Percentiles rank a stretch among this genome's conserved stretches.
Evolutionary conservation across 1,140 invertebrate species (phyloP).

Genomic region (Scaptomyza graminum): DNA sequence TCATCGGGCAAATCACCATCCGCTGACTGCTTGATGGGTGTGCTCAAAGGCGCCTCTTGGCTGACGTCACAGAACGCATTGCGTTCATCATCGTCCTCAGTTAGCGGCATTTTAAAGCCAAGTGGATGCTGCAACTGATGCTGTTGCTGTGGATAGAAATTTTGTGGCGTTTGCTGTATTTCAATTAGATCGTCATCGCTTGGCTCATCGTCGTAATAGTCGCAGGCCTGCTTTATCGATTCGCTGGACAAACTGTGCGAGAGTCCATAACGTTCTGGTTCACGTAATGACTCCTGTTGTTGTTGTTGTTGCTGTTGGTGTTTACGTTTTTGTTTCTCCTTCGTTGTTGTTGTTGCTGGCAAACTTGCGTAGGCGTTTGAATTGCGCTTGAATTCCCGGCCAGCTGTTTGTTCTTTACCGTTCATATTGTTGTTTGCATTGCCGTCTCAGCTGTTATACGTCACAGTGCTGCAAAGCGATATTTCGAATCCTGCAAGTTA

Average conservation of each 20-base stretch:
- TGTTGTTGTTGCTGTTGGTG: constrained; percentile 33
- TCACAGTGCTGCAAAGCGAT: constrained; percentile 36
- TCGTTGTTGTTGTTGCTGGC: constrained; percentile 46
- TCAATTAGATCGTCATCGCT: constrained; percentile 77
- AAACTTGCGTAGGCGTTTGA: constrained; percentile 72
- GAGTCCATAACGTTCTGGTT: constrained; percentile 67
- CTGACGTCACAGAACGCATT: constrained; percentile 61
- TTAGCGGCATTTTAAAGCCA: constrained; percentile 47
- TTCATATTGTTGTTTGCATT: constrained; percentile 73
- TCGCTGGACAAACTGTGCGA: constrained; percentile 77
- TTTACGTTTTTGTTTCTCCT: constrained; percentile 25
- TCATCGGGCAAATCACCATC: constrained; percentile 51
- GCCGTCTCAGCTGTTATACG: constrained; percentile 41
- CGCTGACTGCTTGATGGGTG: constrained; percentile 56
- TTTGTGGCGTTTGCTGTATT: constrained; percentile 67
- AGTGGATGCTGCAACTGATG: constrained; percentile 43
- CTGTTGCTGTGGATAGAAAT: constrained; percentile 45
- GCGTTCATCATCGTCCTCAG: constrained; percentile 39
- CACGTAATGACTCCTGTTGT: constrained; percentile 27
- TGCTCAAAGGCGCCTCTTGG: constrained; percentile 59
- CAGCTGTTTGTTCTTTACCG: constrained; percentile 60
- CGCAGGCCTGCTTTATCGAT: constrained; percentile 70
- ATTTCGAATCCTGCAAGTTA: constrained; percentile 17
- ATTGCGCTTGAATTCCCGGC: constrained; percentile 71
- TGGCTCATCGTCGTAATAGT: constrained; percentile 72